Evolutionary conservation across 2,797 vertebrate species (phyloP).

Genomic region (Oreortyx pictus): DNA sequence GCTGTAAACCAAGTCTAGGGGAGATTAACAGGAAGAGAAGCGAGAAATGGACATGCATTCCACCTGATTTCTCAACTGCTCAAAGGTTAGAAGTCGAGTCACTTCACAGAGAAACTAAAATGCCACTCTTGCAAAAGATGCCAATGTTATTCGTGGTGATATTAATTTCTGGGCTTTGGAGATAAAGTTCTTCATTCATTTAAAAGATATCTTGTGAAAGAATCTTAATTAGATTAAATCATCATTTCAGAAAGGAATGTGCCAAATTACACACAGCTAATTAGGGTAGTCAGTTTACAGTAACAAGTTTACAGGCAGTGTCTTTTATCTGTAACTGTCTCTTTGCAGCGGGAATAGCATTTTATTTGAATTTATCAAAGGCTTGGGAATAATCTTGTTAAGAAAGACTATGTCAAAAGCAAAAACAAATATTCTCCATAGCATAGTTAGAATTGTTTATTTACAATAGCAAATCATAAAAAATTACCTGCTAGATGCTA

Average conservation of each 20-base stretch:
- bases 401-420: neutral
- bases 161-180: conserved; percentile 50
- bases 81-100: neutral
- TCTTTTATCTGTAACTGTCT: conserved; percentile 46
- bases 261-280: conserved; percentile 44
- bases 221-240: conserved; percentile 67
- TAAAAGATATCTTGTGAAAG: conserved; percentile 29
- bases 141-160: conserved; percentile 25
- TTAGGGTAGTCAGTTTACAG: conserved; percentile 19
- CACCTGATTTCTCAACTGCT: neutral
- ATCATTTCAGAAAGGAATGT: conserved; percentile 45
- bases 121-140: neutral
- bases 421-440: neutral
- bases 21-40: neutral
- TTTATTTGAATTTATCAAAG: conserved; percentile 37
- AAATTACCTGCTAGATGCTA: neutral
- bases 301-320: conserved; percentile 22
- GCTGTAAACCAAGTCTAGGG: neutral
- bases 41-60: neutral
- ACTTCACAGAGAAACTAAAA: conserved; percentile 18
- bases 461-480: neutral
- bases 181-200: conserved; percentile 55
- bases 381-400: neutral
- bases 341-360: conserved; percentile 37
- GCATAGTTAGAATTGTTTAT: neutral